Percentiles rank a stretch among this genome's conserved stretches.
Conservation (phyloP, 1,140 invertebrate genomes). For the Carposina sasakii region DNA sequence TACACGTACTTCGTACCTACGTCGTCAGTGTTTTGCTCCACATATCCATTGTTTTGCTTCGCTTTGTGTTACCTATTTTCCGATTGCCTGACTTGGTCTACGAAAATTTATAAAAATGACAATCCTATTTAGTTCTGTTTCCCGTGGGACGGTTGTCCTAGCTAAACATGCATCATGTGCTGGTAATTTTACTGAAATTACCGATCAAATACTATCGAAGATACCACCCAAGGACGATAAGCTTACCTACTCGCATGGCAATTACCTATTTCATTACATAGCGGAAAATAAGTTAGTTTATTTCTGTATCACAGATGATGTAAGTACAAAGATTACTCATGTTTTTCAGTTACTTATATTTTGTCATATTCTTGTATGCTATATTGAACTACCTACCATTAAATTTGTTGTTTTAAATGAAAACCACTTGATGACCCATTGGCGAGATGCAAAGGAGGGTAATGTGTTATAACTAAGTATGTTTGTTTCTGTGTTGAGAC, state of each 20-base stretch:
- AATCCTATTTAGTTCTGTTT: constrained; percentile 90
- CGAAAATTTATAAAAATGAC: constrained; percentile 77
- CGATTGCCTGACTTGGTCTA: no score
- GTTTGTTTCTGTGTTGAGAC: no score
- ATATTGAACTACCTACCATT: no score
- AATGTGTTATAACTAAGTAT: no score
- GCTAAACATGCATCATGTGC: constrained; percentile 92
- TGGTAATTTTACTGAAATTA: constrained; percentile 95
- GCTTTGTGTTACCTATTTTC: constrained; percentile 15
- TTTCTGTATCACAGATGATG: constrained; percentile 96
- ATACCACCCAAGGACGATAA: constrained; percentile 90
- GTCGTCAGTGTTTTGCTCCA: no score
- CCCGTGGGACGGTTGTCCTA: constrained; percentile 88
- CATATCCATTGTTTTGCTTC: constrained; percentile 26
- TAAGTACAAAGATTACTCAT: no score
- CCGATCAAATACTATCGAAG: constrained; percentile 90
- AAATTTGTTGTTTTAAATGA: no score
- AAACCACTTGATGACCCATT: no score
- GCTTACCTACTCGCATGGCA: constrained; percentile 93
- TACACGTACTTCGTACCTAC: no score
- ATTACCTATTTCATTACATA: constrained; percentile 94
- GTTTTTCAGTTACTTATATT: no score
- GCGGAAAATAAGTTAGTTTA: constrained; percentile 90
- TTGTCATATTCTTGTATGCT: no score
- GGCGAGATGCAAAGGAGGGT: no score